phyloP scores from a whole-genome alignment of 2,113 vertebrate genomes.

The Plecturocebus donacophilus region DNA sequence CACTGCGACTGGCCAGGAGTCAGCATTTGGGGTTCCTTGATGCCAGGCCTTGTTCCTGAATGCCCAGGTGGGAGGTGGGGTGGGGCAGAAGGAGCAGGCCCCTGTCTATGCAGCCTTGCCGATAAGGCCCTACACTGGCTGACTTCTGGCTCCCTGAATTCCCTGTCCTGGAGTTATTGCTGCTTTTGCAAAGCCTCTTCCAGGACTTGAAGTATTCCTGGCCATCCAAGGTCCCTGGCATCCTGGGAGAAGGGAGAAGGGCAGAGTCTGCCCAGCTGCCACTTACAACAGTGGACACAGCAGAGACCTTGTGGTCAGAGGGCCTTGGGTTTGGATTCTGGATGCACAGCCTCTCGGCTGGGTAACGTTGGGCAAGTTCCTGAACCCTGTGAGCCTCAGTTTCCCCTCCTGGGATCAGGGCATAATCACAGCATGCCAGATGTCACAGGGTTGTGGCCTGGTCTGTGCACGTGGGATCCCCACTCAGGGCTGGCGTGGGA shows the following conservation, averaged over 20 bases:
- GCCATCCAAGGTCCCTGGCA: background rate
- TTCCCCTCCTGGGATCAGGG: background rate
- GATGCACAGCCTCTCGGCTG: fast-evolving
- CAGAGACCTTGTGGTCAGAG: background rate
- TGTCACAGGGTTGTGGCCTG: background rate
- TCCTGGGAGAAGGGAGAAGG: background rate
- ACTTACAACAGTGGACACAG: background rate
- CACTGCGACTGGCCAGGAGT: background rate
- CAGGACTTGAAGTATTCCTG: background rate
- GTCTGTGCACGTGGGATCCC: fast-evolving
- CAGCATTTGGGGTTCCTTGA: too few relatives aligned
- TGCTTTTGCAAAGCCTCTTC: background rate
- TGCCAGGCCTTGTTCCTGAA: background rate
- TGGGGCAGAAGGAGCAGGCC: background rate
- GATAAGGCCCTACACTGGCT: background rate
- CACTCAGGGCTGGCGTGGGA: background rate
- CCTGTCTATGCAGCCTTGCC: fast-evolving
- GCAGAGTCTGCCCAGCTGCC: background rate
- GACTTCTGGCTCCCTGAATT: background rate
- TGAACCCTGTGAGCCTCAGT: background rate
- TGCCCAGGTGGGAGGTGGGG: background rate
- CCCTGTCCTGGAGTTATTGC: background rate
- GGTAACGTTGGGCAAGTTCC: background rate
- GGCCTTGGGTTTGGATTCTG: background rate
- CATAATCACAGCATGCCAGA: fast-evolving